Evolutionary conservation across 1,140 invertebrate species (phyloP), one percentile per base, ranked within the genome.

Genomic region (Caenorhabditis latens): DNA sequence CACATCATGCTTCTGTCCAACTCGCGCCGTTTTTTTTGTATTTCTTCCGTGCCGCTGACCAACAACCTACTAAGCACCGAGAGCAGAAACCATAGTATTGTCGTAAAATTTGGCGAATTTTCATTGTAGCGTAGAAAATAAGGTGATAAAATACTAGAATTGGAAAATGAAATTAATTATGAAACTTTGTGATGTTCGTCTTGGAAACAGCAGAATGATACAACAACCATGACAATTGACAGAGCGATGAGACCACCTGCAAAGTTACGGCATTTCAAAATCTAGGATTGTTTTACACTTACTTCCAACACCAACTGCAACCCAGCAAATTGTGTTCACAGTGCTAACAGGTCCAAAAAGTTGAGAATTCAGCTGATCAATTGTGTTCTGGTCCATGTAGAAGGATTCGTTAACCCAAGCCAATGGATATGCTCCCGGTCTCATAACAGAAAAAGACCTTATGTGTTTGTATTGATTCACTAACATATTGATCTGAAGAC

Each of bases 401-500:
- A 84, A 86, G 6, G 85, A 75, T 24, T 88, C 85, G 53, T 88
- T 86, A 2, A 88, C 58, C 85, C 85, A 88, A 48, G 88, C 58
- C 48, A 88, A 67, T 43, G 88, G 88, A 61, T 88, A 88, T 1
- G 88, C 88, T 19, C 88, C 88, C 9, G 88, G 85, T 58, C 85
- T 71, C 55, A 87, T 67, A 0, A 84, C 83, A 13, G 85, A 87
- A 43, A 58, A 87, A 32, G 88, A 87, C 13, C 87, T 86, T 6
- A 84, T 82, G 21, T 84, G 50, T 55, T 63, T 71, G 43, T 48
- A 86, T 46, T 85, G 85, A 42, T 79, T 83, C 9, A 88, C 50
- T n/a, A 87, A 46, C 85, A 88, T 86, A 57, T 86, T 88, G 24
- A 88, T 86, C 53, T 88, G 88, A 14, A 88, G 50, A n/a, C 82